Evolutionary conservation across 2,888 invertebrate species (phyloP), one percentile per base, ranked within the genome.

Genomic region (Drosophila seclusa): DNA sequence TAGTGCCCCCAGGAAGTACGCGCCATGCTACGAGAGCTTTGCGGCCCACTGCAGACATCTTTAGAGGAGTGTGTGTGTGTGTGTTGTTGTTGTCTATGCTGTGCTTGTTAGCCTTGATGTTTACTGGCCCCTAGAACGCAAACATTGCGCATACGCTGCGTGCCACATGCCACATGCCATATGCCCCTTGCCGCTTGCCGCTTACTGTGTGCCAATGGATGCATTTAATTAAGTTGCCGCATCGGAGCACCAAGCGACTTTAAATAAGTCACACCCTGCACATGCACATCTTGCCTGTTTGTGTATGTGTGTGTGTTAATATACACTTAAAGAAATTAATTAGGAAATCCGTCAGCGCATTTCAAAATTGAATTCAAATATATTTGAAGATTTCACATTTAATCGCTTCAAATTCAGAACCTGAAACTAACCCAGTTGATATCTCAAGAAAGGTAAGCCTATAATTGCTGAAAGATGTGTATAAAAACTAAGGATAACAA

Each of bases 191-290:
- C 45, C 36, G 6, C 16, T 16, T 36, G 36, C 36, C 45, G 16
- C 21, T 45, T 45, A 8, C 45, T 45, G 45, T 45, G 34, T 62
- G 65, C 40, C 65, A 82, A 57, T 49, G 53, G 50, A 61, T 78
- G 63, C 83, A 69, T 66, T 76, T 85, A 82, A 85, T 83, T 83
- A 73, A 83, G 80, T 73, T 70, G 80, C 67, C 63, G 60, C 78
- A 29, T 38, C 42, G 55, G 27, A 52, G 40, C 63, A 59, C 55
- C 67, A 24, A 65, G 58, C 53, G 61, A 75, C 71, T 65, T 76
- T 75, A 64, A 75, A 76, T 76, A 65, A 75, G 76, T 70, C 64
- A 66, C 61, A 61, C 64, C 70, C 29, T 29, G 49, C 48, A 50
- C 62, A 57, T 42, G 24, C 31, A 45, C 31, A 34, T 38, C 5